Percentiles rank a stretch among this genome's conserved stretches.
Evolutionary conservation across 2,888 invertebrate genomes (phyloP).

Genomic region (Phengaris alcon): DNA sequence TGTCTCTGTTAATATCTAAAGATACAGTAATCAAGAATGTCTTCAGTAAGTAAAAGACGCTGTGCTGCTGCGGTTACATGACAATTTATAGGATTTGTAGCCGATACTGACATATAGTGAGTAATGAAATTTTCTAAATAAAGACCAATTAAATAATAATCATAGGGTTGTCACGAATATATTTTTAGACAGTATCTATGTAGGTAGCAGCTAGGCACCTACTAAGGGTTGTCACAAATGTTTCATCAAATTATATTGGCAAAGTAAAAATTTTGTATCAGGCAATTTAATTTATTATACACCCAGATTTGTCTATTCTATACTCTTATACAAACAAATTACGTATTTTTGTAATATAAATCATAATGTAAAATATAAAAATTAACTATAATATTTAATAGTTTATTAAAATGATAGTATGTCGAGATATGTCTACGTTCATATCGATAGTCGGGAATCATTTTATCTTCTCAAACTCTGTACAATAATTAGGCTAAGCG

Average conservation of each 20-base stretch:
- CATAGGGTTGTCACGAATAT: too few species aligned
- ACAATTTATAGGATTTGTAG: too few species aligned
- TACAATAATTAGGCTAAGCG: slow-evolving; percentile 34
- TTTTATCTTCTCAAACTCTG: slow-evolving; percentile 35
- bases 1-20: too few species aligned
- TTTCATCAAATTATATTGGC: not conserved
- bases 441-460: slow-evolving; percentile 33
- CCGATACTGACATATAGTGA: too few species aligned
- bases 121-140: too few species aligned
- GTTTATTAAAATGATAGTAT: slow-evolving; percentile 23
- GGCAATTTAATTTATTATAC: not conserved
- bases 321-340: not conserved
- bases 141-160: too few species aligned
- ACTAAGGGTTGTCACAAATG: too few species aligned
- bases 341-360: not conserved
- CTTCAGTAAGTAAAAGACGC: too few species aligned
- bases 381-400: not conserved
- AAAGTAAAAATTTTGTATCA: not conserved
- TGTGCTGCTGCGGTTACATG: too few species aligned
- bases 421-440: slow-evolving; percentile 32
- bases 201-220: too few species aligned
- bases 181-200: too few species aligned
- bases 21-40: too few species aligned
- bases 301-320: not conserved
- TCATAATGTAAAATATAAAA: not conserved